Conservation (phyloP, 1,140 invertebrate genomes). For the Paralvinella palmiformis region DNA sequence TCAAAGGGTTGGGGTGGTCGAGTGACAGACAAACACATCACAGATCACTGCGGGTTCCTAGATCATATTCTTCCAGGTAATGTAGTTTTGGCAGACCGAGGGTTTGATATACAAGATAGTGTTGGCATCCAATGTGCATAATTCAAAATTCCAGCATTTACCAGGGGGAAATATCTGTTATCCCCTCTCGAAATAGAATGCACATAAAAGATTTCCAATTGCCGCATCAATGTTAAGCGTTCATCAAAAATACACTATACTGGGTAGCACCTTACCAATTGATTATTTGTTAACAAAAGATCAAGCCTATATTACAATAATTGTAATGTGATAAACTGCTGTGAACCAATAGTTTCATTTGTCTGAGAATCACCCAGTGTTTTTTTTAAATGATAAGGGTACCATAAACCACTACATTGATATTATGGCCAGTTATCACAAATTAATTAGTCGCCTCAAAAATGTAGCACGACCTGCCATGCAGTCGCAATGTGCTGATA, state of each 20-base stretch:
- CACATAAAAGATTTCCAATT: not conserved
- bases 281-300: not conserved
- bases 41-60: constrained; percentile 40
- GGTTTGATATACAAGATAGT: constrained; percentile 33
- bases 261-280: constrained; percentile 4
- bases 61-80: constrained; percentile 44
- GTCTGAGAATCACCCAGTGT: not conserved
- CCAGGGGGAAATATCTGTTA: not conserved
- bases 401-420: too few species aligned
- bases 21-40: constrained; percentile 43
- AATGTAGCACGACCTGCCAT: too few species aligned
- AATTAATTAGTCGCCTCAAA: too few species aligned
- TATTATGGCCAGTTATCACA: too few species aligned
- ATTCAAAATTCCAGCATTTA: constrained; percentile 1
- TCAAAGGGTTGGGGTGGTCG: constrained; percentile 36
- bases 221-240: constrained; percentile 8
- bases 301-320: not conserved
- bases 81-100: constrained; percentile 46
- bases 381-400: not conserved
- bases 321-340: not conserved
- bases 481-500: too few species aligned
- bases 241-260: not conserved
- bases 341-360: not conserved
- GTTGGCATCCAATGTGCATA: not conserved
- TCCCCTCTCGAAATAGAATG: constrained; percentile 1